These are phyloP conservation scores for Pocota personata DNA, from an alignment of 2,888 invertebrate genomes.

Conservation along the genomic window DNA sequence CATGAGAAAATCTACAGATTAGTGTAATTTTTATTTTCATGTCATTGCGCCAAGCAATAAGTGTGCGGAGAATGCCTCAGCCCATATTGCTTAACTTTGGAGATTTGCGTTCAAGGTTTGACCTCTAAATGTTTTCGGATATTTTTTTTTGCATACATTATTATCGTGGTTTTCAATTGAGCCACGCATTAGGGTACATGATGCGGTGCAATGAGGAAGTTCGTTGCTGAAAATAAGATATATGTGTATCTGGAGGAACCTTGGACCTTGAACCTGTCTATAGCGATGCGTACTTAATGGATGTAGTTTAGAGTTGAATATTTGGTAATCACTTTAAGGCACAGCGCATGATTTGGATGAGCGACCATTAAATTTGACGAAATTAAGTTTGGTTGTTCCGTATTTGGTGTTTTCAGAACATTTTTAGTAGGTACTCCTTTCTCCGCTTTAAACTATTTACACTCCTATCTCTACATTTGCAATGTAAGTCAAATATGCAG, in stretches of 20 bases:
- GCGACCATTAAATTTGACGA: too few species aligned
- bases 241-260: not conserved
- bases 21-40: conserved; percentile 21
- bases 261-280: conserved; percentile 10
- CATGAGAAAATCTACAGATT: conserved; percentile 40
- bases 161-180: conserved; percentile 19
- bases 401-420: too few species aligned
- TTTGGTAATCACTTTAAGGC: not conserved
- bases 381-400: not conserved
- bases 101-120: conserved; percentile 37
- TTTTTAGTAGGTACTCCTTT: too few species aligned
- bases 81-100: conserved; percentile 45
- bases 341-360: too few species aligned
- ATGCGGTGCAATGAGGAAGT: conserved; percentile 25
- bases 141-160: conserved; percentile 19
- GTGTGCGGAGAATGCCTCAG: conserved; percentile 29
- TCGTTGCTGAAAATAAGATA: not conserved
- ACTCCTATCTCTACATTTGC: too few species aligned
- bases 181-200: not conserved
- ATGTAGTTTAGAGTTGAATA: not conserved
- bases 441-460: too few species aligned
- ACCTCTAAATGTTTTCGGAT: conserved; percentile 48
- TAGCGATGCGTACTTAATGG: not conserved
- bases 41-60: conserved; percentile 18
- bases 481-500: too few species aligned